These are phyloP conservation scores for Fratercula arctica DNA, from an alignment of 2,797 vertebrate species.

Conservation along the genomic window DNA sequence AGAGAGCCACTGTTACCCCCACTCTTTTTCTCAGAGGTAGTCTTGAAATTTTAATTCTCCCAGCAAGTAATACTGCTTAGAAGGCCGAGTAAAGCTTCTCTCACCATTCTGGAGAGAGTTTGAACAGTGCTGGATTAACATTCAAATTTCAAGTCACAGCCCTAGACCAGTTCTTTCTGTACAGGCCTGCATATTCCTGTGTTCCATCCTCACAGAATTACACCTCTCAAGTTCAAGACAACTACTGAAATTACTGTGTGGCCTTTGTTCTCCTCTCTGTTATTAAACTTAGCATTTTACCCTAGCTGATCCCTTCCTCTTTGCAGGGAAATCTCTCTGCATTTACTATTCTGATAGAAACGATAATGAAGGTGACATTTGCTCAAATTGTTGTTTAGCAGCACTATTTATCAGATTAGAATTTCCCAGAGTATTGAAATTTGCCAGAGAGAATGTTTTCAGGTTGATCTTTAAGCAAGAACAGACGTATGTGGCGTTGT, in stretches of 20 bases:
- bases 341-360: background rate
- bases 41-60: conserved; percentile 46
- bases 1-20: background rate
- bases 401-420: background rate
- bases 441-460: background rate
- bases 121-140: conserved; percentile 39
- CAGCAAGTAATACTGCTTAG: conserved; percentile 27
- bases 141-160: background rate
- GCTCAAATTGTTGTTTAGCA: background rate
- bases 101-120: conserved; percentile 24
- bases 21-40: background rate
- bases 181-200: background rate
- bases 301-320: background rate
- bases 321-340: background rate
- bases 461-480: background rate
- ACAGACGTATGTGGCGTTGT: background rate
- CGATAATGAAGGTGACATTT: conserved; percentile 18
- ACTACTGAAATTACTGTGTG: conserved; percentile 18
- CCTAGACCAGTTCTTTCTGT: background rate
- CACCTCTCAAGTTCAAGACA: background rate
- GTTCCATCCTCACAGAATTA: background rate
- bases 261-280: conserved; percentile 2
- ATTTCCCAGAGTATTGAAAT: background rate
- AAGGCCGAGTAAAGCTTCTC: conserved; percentile 12
- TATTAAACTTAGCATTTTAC: background rate